Base-by-base conservation (phyloP, 2,888 invertebrate species). In the Diaphora mendica region DNA sequence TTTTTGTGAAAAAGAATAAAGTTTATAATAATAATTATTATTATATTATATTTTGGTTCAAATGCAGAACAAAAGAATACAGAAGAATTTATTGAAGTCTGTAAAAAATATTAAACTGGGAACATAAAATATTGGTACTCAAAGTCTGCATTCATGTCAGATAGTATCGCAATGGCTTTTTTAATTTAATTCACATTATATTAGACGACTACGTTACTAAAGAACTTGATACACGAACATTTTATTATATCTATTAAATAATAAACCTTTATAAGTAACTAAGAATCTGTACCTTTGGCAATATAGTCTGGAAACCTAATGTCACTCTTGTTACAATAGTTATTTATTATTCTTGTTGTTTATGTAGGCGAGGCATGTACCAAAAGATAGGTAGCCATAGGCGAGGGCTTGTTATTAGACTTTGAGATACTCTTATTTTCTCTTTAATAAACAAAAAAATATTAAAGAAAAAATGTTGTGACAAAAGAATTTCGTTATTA, bases 361-460 rank as follows among this genome's bases (percentile, higher is more conserved):
- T 70, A 76, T 73, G 59, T 76, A 74, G 72, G 69, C 68, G 74
- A 78, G 78, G 78, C 72, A 78, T 75, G 73, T 80, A 74, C 77
- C 74, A 76, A 44, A 62, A 70, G 76, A 73, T 70, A 75, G 77
- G 81, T 75, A 79, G 82, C 84, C 80, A 79, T 80, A 72, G 83
- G 84, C 82, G 72, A 74, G 78, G 76, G 73, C 76, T 55, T 69
- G 75, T 69, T 67, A 72, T 76, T 75, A 79, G 68, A 74, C 23
- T 44, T n/a, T 67, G 13, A 51, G 70, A 75, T 77, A 82, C 78
- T 79, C 76, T 81, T 80, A 68, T 77, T 71, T 76, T 82, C 78
- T 81, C 77, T 73, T 82, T 81, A 74, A 66, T 74, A 77, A 83
- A 86, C 82, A 82, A 76, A 82, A 85, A 44, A 44, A 81, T 78